A percentile compares a stretch with the other conserved stretches of the same genome.
These are phyloP conservation scores for Megathymus violae DNA, from an alignment of 1,140 invertebrate species.

Conservation along the genomic window DNA sequence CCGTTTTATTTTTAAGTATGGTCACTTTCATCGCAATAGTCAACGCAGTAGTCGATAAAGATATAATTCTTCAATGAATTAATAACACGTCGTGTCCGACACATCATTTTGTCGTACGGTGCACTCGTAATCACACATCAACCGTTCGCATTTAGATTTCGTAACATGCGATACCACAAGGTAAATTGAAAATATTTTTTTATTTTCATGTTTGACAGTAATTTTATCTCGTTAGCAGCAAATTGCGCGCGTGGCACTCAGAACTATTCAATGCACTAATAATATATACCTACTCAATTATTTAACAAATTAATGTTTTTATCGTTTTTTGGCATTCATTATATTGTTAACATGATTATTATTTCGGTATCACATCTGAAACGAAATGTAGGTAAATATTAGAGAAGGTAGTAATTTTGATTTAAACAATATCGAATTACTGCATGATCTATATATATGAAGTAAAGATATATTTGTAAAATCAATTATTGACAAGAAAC, in stretches of 20 bases:
- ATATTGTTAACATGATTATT: no score
- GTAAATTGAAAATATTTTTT: slow-evolving; percentile 36
- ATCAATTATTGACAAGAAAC: no score
- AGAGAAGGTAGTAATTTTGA: no score
- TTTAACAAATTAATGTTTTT: background rate
- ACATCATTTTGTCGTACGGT: slow-evolving; percentile 42
- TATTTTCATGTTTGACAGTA: slow-evolving; percentile 15
- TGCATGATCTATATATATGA: no score
- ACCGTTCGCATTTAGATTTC: slow-evolving; percentile 38
- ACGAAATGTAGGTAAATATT: no score
- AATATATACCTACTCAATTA: background rate
- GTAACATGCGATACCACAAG: slow-evolving; percentile 39
- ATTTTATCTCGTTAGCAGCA: slow-evolving; percentile 17
- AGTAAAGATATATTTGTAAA: no score
- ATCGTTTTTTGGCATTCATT: background rate
- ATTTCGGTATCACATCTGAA: no score
- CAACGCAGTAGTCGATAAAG: slow-evolving; percentile 59
- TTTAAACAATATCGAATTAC: no score
- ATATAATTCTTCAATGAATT: slow-evolving; percentile 64
- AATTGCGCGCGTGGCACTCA: slow-evolving; percentile 12
- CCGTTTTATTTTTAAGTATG: background rate
- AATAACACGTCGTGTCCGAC: slow-evolving; percentile 52
- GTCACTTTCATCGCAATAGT: slow-evolving; percentile 10
- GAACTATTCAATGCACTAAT: slow-evolving; percentile 6
- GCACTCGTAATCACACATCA: slow-evolving; percentile 14